A percentile compares a stretch with the other conserved stretches of the same genome.
These are phyloP conservation scores for Aurelia aurita DNA, from an alignment of 30 jellyfish, hydroid and myxozoan species.

Conservation along the genomic window DNA sequence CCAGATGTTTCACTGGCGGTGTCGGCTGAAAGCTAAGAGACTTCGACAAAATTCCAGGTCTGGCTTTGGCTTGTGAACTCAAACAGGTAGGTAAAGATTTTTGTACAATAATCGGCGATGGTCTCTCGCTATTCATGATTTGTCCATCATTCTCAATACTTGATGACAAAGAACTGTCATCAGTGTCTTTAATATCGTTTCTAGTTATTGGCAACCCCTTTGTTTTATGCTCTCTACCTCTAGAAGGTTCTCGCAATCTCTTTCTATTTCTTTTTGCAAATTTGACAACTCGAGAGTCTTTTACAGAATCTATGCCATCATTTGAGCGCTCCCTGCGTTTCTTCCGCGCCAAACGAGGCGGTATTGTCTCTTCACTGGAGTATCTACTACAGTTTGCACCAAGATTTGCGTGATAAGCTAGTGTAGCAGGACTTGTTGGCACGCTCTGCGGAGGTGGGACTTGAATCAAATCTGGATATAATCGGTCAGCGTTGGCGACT, in stretches of 20 bases:
- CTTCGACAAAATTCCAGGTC: neutral
- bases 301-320: neutral
- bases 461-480: slow-evolving; percentile 54
- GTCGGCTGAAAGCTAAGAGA: slow-evolving; percentile 59
- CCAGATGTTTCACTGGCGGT: slow-evolving; percentile 69
- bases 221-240: no score
- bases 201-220: no score
- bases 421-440: slow-evolving; percentile 15
- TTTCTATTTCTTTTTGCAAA: slow-evolving; percentile 26
- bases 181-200: no score
- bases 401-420: neutral
- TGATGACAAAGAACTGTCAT: neutral
- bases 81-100: no score
- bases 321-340: neutral
- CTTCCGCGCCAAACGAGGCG: slow-evolving; percentile 30
- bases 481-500: neutral
- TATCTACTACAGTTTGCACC: neutral
- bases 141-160: slow-evolving; percentile 5
- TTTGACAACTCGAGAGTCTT: slow-evolving; percentile 12
- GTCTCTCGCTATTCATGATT: neutral
- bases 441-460: slow-evolving; percentile 17
- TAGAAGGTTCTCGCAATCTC: neutral
- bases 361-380: slow-evolving; percentile 26
- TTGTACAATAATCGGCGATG: neutral
- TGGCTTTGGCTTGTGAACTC: no score